phyloP scores from a whole-genome alignment of 1,140 invertebrate genomes.

The Neoseiulus cucumeris region DNA sequence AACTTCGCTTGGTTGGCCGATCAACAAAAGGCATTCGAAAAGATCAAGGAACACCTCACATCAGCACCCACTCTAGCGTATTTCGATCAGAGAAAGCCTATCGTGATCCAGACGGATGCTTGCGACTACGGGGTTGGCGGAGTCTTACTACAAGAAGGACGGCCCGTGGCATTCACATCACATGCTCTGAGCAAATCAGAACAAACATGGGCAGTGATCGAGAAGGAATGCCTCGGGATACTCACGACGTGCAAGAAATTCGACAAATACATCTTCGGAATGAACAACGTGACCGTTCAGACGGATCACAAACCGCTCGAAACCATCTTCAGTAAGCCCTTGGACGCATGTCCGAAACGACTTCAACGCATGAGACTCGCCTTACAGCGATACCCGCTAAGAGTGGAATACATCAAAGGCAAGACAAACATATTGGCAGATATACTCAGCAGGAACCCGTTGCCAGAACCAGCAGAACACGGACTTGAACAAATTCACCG shows the following conservation, averaged over 20 bases:
- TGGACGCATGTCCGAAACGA: background rate
- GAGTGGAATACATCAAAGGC: background rate
- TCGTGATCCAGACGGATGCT: constrained; percentile 22
- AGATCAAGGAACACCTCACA: constrained; percentile 19
- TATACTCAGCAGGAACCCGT: no score
- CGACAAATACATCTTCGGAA: background rate
- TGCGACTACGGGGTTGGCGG: constrained; percentile 22
- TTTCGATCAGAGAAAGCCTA: constrained; percentile 21
- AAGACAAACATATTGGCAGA: background rate
- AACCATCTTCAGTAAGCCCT: background rate
- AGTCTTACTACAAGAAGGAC: constrained; percentile 14
- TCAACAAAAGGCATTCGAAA: constrained; percentile 16
- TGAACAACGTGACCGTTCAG: background rate
- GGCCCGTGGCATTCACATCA: no score
- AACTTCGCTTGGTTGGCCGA: constrained; percentile 13
- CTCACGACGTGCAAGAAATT: constrained; percentile 20
- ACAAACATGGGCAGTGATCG: constrained; percentile 26
- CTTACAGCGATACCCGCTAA: background rate
- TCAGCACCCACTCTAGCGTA: constrained; percentile 13
- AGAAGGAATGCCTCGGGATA: constrained; percentile 28
- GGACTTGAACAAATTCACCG: no score
- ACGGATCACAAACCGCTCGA: background rate
- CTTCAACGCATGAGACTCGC: background rate
- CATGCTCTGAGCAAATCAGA: constrained; percentile 25
- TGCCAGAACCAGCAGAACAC: no score